A percentile compares a stretch with the other conserved stretches of the same genome.
Evolutionary conservation across 2,888 invertebrate genomes (phyloP).

Genomic region (Cyaniris semiargus): DNA sequence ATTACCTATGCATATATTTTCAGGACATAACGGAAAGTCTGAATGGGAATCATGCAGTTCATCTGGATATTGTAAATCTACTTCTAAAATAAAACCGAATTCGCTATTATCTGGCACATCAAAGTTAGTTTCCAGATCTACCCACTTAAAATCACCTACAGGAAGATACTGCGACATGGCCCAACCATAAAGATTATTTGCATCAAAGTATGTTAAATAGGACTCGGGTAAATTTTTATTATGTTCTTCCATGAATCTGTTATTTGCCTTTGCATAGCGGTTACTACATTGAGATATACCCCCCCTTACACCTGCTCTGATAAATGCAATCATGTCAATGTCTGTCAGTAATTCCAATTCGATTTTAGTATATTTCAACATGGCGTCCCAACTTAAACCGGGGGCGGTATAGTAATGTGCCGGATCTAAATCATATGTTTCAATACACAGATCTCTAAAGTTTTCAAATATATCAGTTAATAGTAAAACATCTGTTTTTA

Average conservation of each 20-base stretch:
- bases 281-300: conserved; percentile 26
- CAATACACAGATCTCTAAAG: too few relatives aligned
- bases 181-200: conserved; percentile 31
- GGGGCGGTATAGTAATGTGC: too few relatives aligned
- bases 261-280: conserved; percentile 34
- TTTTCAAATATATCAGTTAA: too few relatives aligned
- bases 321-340: conserved; percentile 26
- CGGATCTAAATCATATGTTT: too few relatives aligned
- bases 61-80: not conserved
- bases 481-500: too few relatives aligned
- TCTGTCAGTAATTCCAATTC: conserved; percentile 2
- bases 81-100: conserved; percentile 6
- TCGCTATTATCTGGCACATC: not conserved
- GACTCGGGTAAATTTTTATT: conserved; percentile 12
- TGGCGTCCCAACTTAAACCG: too few relatives aligned
- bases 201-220: conserved; percentile 23
- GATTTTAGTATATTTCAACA: too few relatives aligned
- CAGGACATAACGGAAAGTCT: conserved; percentile 44
- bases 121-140: conserved; percentile 14
- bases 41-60: conserved; percentile 45
- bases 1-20: conserved; percentile 37
- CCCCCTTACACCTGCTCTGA: too few relatives aligned
- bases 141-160: conserved; percentile 9
- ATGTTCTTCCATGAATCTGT: conserved; percentile 29
- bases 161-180: conserved; percentile 31